Evolutionary conservation across 2,797 vertebrate species (phyloP), one percentile per base, ranked within the genome.

Genomic region (Oryzias dopingdopingensis): DNA sequence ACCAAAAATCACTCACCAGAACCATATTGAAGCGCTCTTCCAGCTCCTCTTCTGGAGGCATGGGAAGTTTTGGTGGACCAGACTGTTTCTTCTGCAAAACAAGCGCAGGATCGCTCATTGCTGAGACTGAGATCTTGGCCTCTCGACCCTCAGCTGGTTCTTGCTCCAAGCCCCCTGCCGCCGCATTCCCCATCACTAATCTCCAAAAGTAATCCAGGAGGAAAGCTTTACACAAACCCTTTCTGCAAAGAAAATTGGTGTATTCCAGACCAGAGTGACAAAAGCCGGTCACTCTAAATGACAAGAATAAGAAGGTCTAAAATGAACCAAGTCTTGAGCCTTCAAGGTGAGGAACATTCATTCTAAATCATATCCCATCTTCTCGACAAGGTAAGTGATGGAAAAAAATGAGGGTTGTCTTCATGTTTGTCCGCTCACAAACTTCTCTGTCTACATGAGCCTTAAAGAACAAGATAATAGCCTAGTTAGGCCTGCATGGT

Each of bases 161-260:
- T 70, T 89, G 91, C 76, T 95, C 95, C 66, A 86, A 49, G 58
- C 90, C 87, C 52, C 93, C 93, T 14, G 59, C 61, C 10, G 89
- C 93, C 49, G 90, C 95, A 81, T 96, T 97, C 84, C 95, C 95
- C 95, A 96, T 96, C 78, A 93, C 93, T 74, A 90, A 78, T 84
- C 88, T 91, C 85, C 91, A 92, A 82, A 94, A 84, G 84, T 90
- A 93, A 93, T 92, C 90, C 91, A 86, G 87, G 82, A 73, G 87
- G 74, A 83, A 81, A 83, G 66, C 59, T 72, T 77, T 59, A 61
- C n/a, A 17, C 49, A 53, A 79, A 80, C 82, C 52, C 44, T 13
- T 74, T 81, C 51, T 50, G 16, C 56, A 22, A 54, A 78, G 70
- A 86, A 20, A 86, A 76, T 70, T 26, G 6, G 26, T 17, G 57